Conservation (phyloP, 2,113 vertebrate genomes). For the Siniperca knerii region DNA sequence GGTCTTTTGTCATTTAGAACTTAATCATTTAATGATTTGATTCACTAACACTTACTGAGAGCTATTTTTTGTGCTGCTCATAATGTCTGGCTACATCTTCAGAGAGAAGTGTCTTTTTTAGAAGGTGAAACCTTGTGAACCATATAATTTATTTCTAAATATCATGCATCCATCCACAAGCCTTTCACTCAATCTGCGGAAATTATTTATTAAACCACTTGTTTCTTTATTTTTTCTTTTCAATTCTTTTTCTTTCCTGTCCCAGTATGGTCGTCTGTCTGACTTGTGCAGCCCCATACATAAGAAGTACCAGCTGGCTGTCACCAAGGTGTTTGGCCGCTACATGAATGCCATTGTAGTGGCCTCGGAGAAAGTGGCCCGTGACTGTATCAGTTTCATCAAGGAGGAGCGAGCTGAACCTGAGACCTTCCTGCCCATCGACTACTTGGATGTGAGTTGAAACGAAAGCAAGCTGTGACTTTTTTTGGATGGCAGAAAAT, state of each 20-base stretch:
- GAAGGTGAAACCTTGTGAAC: background rate
- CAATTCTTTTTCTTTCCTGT: background rate
- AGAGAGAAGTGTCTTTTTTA: background rate
- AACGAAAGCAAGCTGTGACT: background rate
- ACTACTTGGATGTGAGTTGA: constrained; percentile 91
- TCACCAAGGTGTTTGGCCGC: constrained; percentile 92
- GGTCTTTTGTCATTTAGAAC: background rate
- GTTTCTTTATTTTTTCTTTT: background rate
- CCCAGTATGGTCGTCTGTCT: constrained; percentile 92
- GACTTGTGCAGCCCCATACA: constrained; percentile 95
- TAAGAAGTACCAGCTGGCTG: constrained; percentile 95
- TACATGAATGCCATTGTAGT: constrained; percentile 94
- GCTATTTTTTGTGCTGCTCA: background rate
- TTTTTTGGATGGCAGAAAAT: background rate
- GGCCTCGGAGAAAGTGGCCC: constrained; percentile 89
- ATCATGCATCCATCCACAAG: background rate
- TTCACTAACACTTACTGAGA: background rate
- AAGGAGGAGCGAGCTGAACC: constrained; percentile 92
- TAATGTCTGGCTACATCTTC: background rate
- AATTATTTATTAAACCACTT: background rate
- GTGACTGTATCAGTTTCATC: constrained; percentile 90
- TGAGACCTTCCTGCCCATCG: constrained; percentile 94
- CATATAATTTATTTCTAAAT: background rate
- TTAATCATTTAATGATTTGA: too few relatives aligned
- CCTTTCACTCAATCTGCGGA: background rate